A percentile compares a stretch with the other conserved stretches of the same genome.
Evolutionary conservation across 2,797 vertebrate species (phyloP).

Genomic region (Calcarius lapponicus): DNA sequence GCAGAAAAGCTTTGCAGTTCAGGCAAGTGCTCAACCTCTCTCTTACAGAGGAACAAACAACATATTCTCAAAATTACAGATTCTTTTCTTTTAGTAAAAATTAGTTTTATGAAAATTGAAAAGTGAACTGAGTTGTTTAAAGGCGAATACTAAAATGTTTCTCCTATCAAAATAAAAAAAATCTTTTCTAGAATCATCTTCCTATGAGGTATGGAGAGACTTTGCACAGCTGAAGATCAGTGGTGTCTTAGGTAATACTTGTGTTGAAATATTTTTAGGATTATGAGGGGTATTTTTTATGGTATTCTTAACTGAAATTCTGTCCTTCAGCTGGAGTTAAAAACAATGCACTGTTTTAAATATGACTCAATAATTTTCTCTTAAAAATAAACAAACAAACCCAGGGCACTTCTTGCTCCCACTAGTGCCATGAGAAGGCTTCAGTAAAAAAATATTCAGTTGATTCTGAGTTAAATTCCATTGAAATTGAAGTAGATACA

Average conservation of each 20-base stretch:
- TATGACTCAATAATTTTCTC: not conserved
- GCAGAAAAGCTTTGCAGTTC: not conserved
- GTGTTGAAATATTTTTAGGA: not conserved
- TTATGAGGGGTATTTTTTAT: not conserved
- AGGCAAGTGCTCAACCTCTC: not conserved
- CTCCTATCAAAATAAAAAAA: not conserved
- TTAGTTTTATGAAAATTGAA: not conserved
- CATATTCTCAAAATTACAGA: not conserved
- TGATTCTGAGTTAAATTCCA: not conserved
- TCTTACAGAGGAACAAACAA: not conserved
- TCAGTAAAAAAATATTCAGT: not conserved
- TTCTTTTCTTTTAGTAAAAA: not conserved
- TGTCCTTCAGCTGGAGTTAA: not conserved
- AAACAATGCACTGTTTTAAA: not conserved
- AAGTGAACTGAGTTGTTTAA: not conserved
- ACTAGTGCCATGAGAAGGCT: not conserved
- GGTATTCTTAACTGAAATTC: not conserved
- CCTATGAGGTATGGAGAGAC: not conserved
- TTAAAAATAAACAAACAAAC: not conserved
- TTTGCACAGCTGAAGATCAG: not conserved
- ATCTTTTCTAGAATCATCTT: not conserved
- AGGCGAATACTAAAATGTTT: not conserved
- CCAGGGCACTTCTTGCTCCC: not conserved
- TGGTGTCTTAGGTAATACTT: not conserved
- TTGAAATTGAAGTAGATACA: not conserved